Evolutionary conservation across 2,888 invertebrate genomes (phyloP).

Genomic region (Itoplectis maculator): DNA sequence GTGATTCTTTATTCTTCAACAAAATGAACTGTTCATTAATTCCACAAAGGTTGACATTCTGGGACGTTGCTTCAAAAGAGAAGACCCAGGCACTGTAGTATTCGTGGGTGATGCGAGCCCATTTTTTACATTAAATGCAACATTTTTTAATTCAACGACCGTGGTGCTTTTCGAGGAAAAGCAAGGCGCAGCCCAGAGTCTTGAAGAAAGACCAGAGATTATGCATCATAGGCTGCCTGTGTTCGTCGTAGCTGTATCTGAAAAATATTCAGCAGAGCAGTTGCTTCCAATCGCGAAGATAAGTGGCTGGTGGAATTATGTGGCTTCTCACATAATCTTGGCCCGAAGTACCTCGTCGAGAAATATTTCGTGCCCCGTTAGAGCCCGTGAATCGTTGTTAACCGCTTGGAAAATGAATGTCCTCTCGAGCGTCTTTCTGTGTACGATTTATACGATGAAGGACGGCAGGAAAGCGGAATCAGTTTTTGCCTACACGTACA

Average conservation of each 20-base stretch:
- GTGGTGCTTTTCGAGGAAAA: neutral
- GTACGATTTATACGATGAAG: neutral
- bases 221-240: neutral
- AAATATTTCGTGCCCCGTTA: neutral
- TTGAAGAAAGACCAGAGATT: neutral
- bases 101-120: neutral
- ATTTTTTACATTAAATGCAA: neutral
- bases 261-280: neutral
- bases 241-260: neutral
- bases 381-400: slow-evolving; percentile 1
- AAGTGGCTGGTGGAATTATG: slow-evolving; percentile 2
- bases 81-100: neutral
- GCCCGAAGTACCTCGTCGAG: neutral
- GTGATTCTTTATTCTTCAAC: too few species aligned
- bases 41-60: neutral
- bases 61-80: neutral
- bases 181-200: neutral
- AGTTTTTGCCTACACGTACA: neutral
- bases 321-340: neutral
- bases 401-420: slow-evolving; percentile 10
- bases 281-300: neutral
- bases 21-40: too few species aligned
- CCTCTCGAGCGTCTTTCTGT: neutral
- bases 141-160: neutral
- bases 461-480: neutral